Evolutionary conservation across 2,113 vertebrate genomes (phyloP).

Genomic region (Anthoscopus minutus): DNA sequence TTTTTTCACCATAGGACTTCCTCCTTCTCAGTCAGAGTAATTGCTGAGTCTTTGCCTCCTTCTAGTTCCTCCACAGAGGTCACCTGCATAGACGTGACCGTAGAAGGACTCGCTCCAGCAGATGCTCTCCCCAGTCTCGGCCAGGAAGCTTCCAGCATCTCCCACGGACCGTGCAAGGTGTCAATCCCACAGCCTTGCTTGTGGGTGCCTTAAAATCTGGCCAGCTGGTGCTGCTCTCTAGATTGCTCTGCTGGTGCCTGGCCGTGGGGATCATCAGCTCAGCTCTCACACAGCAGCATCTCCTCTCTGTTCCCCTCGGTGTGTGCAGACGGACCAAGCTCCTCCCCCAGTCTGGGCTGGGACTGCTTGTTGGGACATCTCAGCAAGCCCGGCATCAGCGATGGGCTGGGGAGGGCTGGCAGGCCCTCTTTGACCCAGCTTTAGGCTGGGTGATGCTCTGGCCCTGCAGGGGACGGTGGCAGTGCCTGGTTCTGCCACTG

Average conservation of each 20-base stretch:
- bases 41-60: background rate
- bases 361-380: background rate
- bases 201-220: background rate
- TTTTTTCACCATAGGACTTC: background rate
- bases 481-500: background rate
- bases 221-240: background rate
- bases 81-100: fast-evolving
- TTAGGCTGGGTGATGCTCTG: background rate
- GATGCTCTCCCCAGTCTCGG: background rate
- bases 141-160: background rate
- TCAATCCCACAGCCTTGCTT: background rate
- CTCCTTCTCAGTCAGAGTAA: background rate
- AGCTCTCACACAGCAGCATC: background rate
- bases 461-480: background rate
- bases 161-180: too few species aligned
- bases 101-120: background rate
- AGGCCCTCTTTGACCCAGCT: background rate
- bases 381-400: background rate
- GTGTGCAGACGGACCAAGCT: background rate
- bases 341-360: background rate
- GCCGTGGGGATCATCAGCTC: background rate
- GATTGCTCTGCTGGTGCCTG: fast-evolving
- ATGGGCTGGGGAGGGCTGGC: background rate
- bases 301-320: background rate
- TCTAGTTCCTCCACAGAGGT: background rate